A percentile compares a stretch with the other conserved stretches of the same genome.
Evolutionary conservation across 2,113 vertebrate species (phyloP).

Genomic region (Balaeniceps rex): DNA sequence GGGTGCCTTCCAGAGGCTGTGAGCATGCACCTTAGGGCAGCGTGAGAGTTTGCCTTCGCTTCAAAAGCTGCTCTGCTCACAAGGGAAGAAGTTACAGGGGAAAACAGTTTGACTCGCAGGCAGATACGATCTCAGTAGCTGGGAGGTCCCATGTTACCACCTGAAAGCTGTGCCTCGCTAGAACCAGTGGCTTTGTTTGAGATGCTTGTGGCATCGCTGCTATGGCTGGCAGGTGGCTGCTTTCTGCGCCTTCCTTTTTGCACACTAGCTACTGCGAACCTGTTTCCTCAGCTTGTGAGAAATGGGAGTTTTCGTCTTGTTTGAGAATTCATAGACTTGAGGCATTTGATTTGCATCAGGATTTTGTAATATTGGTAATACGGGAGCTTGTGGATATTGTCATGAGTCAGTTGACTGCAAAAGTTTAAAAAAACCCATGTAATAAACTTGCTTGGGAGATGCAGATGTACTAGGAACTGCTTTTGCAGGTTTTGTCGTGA

Average conservation of each 20-base stretch:
- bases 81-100: not conserved
- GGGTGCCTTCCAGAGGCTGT: not conserved
- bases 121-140: not conserved
- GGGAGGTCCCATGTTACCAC: not conserved
- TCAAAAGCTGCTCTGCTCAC: not conserved
- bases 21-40: not conserved
- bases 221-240: not conserved
- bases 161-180: not conserved
- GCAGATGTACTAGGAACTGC: not conserved
- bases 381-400: not conserved
- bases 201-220: accelerated
- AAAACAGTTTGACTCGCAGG: not conserved
- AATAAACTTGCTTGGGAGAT: not conserved
- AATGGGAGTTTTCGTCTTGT: not conserved
- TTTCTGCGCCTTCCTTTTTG: not conserved
- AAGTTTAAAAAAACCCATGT: not conserved
- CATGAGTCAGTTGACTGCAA: not conserved
- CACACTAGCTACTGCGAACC: not conserved
- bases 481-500: not conserved
- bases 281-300: not conserved
- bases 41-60: not conserved
- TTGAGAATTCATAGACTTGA: not conserved
- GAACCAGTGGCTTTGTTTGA: not conserved
- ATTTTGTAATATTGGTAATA: not conserved
- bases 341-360: not conserved